phyloP scores from a whole-genome alignment of 1,140 invertebrate species.

The Drosophila miranda region DNA sequence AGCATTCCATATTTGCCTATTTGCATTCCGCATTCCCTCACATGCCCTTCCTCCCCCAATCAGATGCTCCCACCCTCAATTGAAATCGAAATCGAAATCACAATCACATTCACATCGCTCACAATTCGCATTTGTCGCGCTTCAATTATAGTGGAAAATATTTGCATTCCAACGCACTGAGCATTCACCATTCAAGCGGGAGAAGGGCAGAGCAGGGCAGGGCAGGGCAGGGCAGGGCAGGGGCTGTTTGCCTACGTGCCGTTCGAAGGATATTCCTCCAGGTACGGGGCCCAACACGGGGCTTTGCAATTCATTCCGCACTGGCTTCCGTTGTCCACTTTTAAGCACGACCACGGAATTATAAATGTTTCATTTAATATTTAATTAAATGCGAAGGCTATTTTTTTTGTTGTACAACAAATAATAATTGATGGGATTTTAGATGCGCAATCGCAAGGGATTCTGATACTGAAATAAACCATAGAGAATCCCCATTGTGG shows the following conservation, averaged over 20 bases:
- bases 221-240: background rate
- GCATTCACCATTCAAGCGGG: background rate
- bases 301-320: slow-evolving; percentile 4
- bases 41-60: background rate
- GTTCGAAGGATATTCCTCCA: slow-evolving; percentile 47
- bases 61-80: slow-evolving; percentile 6
- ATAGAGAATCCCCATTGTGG: too few species aligned
- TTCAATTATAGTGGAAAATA: slow-evolving; percentile 61
- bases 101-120: slow-evolving; percentile 35
- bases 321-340: slow-evolving; percentile 23
- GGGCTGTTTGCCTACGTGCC: slow-evolving; percentile 50
- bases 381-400: slow-evolving; percentile 52
- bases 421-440: slow-evolving; percentile 22
- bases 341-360: slow-evolving; percentile 40
- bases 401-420: slow-evolving; percentile 18
- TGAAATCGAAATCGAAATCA: slow-evolving; percentile 11
- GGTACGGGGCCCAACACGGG: slow-evolving; percentile 13
- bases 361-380: slow-evolving; percentile 54
- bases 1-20: slow-evolving; percentile 36
- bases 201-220: background rate
- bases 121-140: slow-evolving; percentile 53
- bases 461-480: background rate
- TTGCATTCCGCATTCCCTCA: background rate
- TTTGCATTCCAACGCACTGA: slow-evolving; percentile 51
- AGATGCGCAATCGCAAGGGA: background rate